Evolutionary conservation across 2,888 invertebrate genomes (phyloP), one percentile per base, ranked within the genome.

Genomic region (Polyommatus iphigenia): DNA sequence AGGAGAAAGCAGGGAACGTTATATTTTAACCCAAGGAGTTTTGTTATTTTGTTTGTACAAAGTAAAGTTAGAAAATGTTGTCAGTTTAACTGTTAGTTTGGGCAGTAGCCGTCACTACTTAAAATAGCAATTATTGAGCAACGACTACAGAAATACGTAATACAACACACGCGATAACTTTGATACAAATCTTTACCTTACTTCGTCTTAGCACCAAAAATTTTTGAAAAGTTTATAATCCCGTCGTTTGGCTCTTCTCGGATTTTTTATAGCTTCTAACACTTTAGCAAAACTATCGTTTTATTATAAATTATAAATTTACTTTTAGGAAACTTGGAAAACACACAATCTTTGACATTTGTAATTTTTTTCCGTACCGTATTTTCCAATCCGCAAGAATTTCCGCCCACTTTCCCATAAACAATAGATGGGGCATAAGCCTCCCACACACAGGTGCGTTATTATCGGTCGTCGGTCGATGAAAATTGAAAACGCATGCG

Each of bases 41-140:
- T 6, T 75, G 15, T 50, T 13, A 20, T 73, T 41, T 73, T n/a
- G 10, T 29, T 6, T 50, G 50, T 24, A 24, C 15, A 24, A 50
- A 73, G 29, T 73, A 13, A 75, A 29, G 41, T 41, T 41, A 36
- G 18, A 71, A 71, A 71, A 71, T n/a, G 1, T 36, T 72, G 20
- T 72, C 15, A 50, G 8, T 29, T 1, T 76, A 75, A 24, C 20
- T 24, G 20, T 36, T 46, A 59, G 24, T 36, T 75, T 41, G 59
- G 76, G 80, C 79, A 81, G 81, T 80, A 79, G 78, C 80, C 81
- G 91, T 91, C 91, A 92, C 86, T 87, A 89, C 89, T 87, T 85
- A 91, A 92, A 92, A 92, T 92, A 92, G 90, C 85, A 83, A 86
- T 83, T 87, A 87, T 87, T 87, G 84, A 84, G 85, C 84, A 83